Evolutionary conservation across 37 sponge, comb jelly and placozoan species (phyloP).

Genomic region (Bolinopsis microptera): DNA sequence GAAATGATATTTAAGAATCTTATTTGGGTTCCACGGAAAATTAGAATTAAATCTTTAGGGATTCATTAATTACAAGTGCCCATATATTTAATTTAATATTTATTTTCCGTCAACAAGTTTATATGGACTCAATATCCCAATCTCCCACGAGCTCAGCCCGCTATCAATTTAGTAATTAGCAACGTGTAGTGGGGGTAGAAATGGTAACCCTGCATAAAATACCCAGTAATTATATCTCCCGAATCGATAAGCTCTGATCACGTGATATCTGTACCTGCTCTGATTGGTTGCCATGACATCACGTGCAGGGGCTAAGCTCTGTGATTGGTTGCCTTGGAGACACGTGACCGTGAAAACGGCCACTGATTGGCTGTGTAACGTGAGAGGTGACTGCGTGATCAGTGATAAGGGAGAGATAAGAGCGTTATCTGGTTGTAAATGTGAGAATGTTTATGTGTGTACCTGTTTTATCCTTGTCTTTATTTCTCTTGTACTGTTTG

Average conservation of each 20-base stretch:
- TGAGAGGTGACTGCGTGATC: conserved; percentile 29
- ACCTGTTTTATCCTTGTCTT: neutral
- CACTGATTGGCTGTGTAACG: conserved; percentile 22
- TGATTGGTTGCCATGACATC: neutral
- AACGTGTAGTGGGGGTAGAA: neutral
- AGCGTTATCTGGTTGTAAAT: conserved; percentile 23
- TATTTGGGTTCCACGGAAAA: neutral
- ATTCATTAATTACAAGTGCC: neutral
- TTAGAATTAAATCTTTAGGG: neutral
- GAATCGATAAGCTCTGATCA: neutral
- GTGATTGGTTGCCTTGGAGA: neutral
- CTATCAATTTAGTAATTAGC: neutral
- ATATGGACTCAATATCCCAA: too few relatives aligned
- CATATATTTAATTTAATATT: neutral
- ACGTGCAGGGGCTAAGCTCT: neutral
- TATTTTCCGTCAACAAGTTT: too few relatives aligned
- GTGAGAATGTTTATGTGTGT: neutral
- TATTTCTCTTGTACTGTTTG: neutral
- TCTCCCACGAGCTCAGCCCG: too few relatives aligned
- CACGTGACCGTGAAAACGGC: neutral
- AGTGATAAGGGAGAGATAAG: conserved; percentile 42
- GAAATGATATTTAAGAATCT: too few relatives aligned
- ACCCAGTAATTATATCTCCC: neutral
- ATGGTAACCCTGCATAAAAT: neutral
- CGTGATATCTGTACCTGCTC: neutral